Base-by-base conservation (phyloP, 2,888 invertebrate species). In the Omphaloscelis lunosa region DNA sequence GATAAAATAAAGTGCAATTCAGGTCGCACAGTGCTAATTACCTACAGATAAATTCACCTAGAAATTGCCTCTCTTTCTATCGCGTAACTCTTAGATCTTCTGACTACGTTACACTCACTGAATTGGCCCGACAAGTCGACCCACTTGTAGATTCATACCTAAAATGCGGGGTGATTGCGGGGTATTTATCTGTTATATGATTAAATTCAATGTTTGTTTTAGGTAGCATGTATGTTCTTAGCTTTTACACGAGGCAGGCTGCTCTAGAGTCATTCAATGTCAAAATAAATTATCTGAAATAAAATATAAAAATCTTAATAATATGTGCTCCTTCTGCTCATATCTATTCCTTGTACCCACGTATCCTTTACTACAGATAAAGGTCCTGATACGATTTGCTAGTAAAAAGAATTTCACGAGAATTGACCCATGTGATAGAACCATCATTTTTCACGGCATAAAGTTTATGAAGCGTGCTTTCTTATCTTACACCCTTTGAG, bases 381-480 rank as follows among this genome's bases (percentile, higher is more conserved):
- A 72, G 27, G 61, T 79, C 74, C 67, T 41, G 72, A 72, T 78
- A 79, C 66, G 76, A 79, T 87, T 81, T 72, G 61, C 80, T 70
- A 82, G 79, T 77, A 84, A 79, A 84, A 84, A 75, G 72, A 77
- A 74, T 87, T 83, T 81, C 82, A 89, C 80, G 86, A 80, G 87
- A 90, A 90, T 81, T 90, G 91, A 91, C 90, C 90, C 91, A 83
- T 89, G 79, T 84, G 89, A 86, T 89, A 82, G 86, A 88, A 79
- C 78, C 73, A 87, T 89, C 90, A 89, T 92, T 93, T 92, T 90
- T 91, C 92, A 90, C 83, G 68, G 78, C 88, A 84, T 91, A 74
- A 90, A 91, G 82, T 93, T 93, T 93, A 93, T 93, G 92, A 91
- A 83, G 85, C 89, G 90, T 87, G 84, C 82, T 78, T 85, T 90